Conservation (phyloP, 2,113 vertebrate genomes). For the Chlorodrepanis virens region DNA sequence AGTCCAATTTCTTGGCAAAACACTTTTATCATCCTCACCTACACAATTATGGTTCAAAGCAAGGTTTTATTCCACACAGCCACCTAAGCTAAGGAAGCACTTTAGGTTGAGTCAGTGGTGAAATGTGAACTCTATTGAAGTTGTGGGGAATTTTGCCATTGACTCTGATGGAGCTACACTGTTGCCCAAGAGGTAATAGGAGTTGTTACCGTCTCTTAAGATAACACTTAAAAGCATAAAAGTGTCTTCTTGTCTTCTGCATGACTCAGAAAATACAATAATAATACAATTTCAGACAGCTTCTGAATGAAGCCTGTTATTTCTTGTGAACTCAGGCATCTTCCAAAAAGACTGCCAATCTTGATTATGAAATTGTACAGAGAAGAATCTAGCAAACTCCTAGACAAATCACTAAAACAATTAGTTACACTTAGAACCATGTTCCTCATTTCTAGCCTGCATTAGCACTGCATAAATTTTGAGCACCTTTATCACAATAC, state of each 20-base stretch:
- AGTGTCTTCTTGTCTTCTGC: background rate
- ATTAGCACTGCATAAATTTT: background rate
- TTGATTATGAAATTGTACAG: background rate
- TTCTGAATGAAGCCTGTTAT: background rate
- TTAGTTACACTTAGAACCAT: background rate
- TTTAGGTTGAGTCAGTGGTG: background rate
- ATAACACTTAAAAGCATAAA: background rate
- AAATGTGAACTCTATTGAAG: background rate
- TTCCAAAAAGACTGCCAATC: background rate
- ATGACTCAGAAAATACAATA: background rate
- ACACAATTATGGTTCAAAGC: background rate
- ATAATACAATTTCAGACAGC: background rate
- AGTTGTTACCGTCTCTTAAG: background rate
- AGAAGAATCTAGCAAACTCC: background rate
- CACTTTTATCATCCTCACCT: background rate
- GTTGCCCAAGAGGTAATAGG: background rate
- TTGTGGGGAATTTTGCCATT: background rate
- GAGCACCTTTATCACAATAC: background rate
- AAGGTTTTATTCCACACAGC: background rate
- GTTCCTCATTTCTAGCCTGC: background rate
- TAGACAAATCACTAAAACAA: background rate
- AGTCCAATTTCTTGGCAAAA: background rate
- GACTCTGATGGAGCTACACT: background rate
- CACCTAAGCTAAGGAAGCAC: background rate
- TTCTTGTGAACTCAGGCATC: background rate